Percentiles rank a stretch among this genome's conserved stretches.
phyloP scores from a whole-genome alignment of 92 coral and sea anemone species.

The Parazoanthus atlanticus region DNA sequence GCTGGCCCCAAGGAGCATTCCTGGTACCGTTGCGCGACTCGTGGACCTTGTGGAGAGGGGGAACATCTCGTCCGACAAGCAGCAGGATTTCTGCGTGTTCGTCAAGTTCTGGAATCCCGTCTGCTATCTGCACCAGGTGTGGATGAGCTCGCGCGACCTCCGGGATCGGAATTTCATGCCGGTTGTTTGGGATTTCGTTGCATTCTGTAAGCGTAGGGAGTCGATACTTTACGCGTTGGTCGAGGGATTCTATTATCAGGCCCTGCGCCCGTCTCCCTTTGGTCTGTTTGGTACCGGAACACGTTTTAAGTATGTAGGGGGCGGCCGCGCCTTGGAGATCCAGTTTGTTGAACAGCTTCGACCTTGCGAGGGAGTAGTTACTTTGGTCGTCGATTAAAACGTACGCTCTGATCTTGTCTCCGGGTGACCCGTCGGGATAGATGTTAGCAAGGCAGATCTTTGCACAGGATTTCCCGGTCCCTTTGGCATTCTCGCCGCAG shows the following conservation, averaged over 20 bases:
- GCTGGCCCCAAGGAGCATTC: too few species aligned
- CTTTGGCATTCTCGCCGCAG: slow-evolving; percentile 37
- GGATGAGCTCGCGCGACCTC: slow-evolving; percentile 53
- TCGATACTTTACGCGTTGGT: neutral
- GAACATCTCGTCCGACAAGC: slow-evolving; percentile 56
- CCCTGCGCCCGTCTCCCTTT: slow-evolving; percentile 55
- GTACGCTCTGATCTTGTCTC: slow-evolving; percentile 39
- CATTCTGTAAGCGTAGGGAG: slow-evolving; percentile 38
- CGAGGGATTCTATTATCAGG: slow-evolving; percentile 54
- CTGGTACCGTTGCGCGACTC: neutral
- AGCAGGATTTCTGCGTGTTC: slow-evolving; percentile 47
- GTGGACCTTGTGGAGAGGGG: slow-evolving; percentile 62
- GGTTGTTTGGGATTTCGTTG: slow-evolving; percentile 31
- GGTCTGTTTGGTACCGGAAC: slow-evolving; percentile 36
- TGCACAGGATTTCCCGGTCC: slow-evolving; percentile 52
- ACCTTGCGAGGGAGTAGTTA: slow-evolving; percentile 49
- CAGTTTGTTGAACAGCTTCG: slow-evolving; percentile 49
- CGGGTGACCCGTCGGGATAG: slow-evolving; percentile 20
- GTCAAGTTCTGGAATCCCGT: slow-evolving; percentile 50
- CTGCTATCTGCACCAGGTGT: slow-evolving; percentile 38
- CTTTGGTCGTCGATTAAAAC: slow-evolving; percentile 54
- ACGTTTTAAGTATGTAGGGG: slow-evolving; percentile 61
- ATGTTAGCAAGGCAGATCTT: slow-evolving; percentile 64
- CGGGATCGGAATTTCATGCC: slow-evolving; percentile 41
- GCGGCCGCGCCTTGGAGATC: slow-evolving; percentile 41